phyloP scores from a whole-genome alignment of 1,140 invertebrate species.

The Papilio polytes region DNA sequence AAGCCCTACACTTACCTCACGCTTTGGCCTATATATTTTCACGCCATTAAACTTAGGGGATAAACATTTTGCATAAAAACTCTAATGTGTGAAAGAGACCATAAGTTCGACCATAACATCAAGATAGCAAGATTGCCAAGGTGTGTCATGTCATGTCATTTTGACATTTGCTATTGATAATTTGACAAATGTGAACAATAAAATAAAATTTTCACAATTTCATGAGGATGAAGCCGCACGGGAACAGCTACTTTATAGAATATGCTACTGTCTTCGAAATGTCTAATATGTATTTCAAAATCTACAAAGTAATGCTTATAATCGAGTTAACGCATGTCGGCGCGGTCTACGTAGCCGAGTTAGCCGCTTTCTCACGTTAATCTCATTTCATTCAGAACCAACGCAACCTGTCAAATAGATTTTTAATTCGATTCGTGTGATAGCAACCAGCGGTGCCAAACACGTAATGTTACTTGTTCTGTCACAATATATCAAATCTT shows the following conservation, averaged over 20 bases:
- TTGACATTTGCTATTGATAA: too few species aligned
- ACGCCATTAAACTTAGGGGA: too few species aligned
- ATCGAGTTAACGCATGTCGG: slow-evolving; percentile 24
- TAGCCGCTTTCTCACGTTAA: slow-evolving; percentile 2
- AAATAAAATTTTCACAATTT: too few species aligned
- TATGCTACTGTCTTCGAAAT: not conserved
- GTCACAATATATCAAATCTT: slow-evolving; percentile 15
- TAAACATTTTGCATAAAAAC: too few species aligned
- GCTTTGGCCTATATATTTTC: too few species aligned
- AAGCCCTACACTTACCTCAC: too few species aligned
- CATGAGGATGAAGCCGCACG: too few species aligned
- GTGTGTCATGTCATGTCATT: too few species aligned
- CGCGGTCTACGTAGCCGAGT: not conserved
- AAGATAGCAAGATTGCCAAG: too few species aligned
- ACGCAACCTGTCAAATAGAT: slow-evolving; percentile 12
- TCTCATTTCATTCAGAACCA: slow-evolving; percentile 4
- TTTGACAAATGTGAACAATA: too few species aligned
- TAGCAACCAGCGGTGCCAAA: not conserved
- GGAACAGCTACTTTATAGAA: not conserved
- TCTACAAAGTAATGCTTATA: not conserved
- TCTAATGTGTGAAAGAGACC: too few species aligned
- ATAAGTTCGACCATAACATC: too few species aligned
- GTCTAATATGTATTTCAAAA: not conserved
- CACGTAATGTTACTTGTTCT: slow-evolving; percentile 25
- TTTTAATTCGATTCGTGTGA: slow-evolving; percentile 14